Evolutionary conservation across 2,888 invertebrate genomes (phyloP).

Genomic region (Phasia obesa): DNA sequence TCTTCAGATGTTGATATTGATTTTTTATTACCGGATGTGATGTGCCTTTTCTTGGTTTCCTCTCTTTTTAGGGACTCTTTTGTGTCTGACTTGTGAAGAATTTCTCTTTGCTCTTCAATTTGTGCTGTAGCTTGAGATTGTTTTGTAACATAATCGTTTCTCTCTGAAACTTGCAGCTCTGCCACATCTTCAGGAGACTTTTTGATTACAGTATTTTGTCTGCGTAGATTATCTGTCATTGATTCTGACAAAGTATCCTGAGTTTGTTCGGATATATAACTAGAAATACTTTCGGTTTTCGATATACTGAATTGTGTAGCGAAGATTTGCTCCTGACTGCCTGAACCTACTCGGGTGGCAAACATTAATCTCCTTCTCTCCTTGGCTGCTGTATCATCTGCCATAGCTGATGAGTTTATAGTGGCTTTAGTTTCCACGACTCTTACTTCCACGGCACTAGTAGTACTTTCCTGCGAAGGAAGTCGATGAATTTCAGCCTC

Average conservation of each 20-base stretch:
- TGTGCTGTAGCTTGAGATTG: slow-evolving; percentile 42
- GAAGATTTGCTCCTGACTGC: slow-evolving; percentile 87
- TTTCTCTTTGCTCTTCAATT: slow-evolving; percentile 55
- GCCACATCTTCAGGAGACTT: slow-evolving; percentile 74
- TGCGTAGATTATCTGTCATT: slow-evolving; percentile 76
- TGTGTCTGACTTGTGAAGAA: slow-evolving; percentile 47
- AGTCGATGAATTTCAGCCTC: slow-evolving; percentile 77
- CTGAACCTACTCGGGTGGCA: slow-evolving; percentile 86
- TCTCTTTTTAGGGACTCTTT: slow-evolving; percentile 66
- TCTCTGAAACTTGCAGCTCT: slow-evolving; percentile 16
- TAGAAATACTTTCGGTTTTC: slow-evolving; percentile 86
- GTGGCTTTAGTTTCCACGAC: slow-evolving; percentile 78
- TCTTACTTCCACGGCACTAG: slow-evolving; percentile 75
- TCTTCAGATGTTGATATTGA: slow-evolving; percentile 79
- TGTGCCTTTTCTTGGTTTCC: slow-evolving; percentile 65
- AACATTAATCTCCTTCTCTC: slow-evolving; percentile 85
- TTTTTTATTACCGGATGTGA: slow-evolving; percentile 70
- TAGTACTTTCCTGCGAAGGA: slow-evolving; percentile 76
- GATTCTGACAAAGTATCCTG: slow-evolving; percentile 75
- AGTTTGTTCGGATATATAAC: slow-evolving; percentile 84
- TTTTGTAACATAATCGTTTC: slow-evolving; percentile 36
- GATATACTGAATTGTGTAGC: slow-evolving; percentile 86
- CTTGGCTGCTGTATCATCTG: slow-evolving; percentile 75
- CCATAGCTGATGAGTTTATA: slow-evolving; percentile 72
- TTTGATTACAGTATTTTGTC: slow-evolving; percentile 80